Evolutionary conservation across 1,140 invertebrate genomes (phyloP).

Genomic region (Probaryconus sp.): DNA sequence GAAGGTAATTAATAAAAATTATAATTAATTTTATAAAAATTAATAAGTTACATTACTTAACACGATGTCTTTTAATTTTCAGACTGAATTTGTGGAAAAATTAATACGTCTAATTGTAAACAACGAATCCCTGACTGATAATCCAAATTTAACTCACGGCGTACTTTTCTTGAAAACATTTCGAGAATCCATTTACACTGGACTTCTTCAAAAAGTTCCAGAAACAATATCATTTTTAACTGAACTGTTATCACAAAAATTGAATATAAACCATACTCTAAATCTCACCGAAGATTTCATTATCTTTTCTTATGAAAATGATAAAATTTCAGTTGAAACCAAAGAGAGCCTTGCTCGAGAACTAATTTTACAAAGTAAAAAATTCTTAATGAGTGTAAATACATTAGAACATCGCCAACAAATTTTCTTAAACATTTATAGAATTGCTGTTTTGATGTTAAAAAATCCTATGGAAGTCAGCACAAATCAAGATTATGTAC

Average conservation of each 20-base stretch:
- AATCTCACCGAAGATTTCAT: slow-evolving; percentile 66
- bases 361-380: slow-evolving; percentile 59
- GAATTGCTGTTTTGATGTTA: slow-evolving; percentile 61
- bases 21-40: slow-evolving; percentile 1
- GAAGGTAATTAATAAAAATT: not conserved
- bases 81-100: slow-evolving; percentile 36
- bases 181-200: slow-evolving; percentile 61
- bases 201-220: slow-evolving; percentile 57
- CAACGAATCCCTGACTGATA: slow-evolving; percentile 15
- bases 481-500: slow-evolving; percentile 9
- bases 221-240: slow-evolving; percentile 62
- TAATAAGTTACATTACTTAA: too few relatives aligned
- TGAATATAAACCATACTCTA: slow-evolving; percentile 49
- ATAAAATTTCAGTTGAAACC: slow-evolving; percentile 13
- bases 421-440: slow-evolving; percentile 69
- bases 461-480: slow-evolving; percentile 57
- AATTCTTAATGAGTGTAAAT: slow-evolving; percentile 47
- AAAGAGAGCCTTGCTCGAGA: slow-evolving; percentile 50
- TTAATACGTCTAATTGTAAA: slow-evolving; percentile 52
- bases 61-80: slow-evolving; percentile 22
- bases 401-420: slow-evolving; percentile 57
- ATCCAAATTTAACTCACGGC: slow-evolving; percentile 64
- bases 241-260: slow-evolving; percentile 23
- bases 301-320: slow-evolving; percentile 58
- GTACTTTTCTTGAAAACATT: slow-evolving; percentile 71